Percentiles rank a stretch among this genome's conserved stretches.
Conservation (phyloP, 1,140 invertebrate genomes). For the Goniozus legneri region DNA sequence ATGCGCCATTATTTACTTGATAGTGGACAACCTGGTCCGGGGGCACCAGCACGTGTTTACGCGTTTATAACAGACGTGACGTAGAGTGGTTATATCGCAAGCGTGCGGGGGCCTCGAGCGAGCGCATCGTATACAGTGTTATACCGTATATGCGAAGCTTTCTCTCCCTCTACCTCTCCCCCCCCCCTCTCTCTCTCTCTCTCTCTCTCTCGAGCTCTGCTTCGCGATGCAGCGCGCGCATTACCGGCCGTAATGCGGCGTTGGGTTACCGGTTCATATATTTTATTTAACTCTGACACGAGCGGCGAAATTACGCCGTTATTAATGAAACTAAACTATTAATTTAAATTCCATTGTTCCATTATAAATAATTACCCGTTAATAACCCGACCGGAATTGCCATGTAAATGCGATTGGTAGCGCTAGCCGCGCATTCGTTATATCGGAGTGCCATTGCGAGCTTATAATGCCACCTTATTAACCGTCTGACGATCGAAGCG, state of each 20-base stretch:
- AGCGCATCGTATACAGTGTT: too few relatives aligned
- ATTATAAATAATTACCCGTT: constrained; percentile 55
- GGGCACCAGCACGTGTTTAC: constrained; percentile 50
- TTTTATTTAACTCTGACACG: constrained; percentile 52
- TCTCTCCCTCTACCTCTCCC: too few relatives aligned
- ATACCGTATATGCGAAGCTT: too few relatives aligned
- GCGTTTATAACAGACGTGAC: constrained; percentile 53
- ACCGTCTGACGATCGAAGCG: too few relatives aligned
- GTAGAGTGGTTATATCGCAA: constrained; percentile 38
- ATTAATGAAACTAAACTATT: constrained; percentile 57
- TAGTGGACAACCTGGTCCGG: constrained; percentile 49
- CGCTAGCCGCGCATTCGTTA: too few relatives aligned
- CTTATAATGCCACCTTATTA: too few relatives aligned
- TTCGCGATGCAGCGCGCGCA: constrained; percentile 46
- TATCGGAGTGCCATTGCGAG: too few relatives aligned
- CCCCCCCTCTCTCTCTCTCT: too few relatives aligned
- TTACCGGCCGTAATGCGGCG: constrained; percentile 47
- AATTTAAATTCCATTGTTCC: constrained; percentile 55
- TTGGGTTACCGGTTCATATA: constrained; percentile 45
- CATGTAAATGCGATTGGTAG: constrained; percentile 29
- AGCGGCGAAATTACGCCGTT: constrained; percentile 46
- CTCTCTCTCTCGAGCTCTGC: constrained; percentile 38
- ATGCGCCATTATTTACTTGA: constrained; percentile 54
- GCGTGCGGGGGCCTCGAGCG: too few relatives aligned
- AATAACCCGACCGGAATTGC: constrained; percentile 36